A percentile compares a stretch with the other conserved stretches of the same genome.
Conservation (phyloP, 2,113 vertebrate species). For the Hippocampus barbouri region DNA sequence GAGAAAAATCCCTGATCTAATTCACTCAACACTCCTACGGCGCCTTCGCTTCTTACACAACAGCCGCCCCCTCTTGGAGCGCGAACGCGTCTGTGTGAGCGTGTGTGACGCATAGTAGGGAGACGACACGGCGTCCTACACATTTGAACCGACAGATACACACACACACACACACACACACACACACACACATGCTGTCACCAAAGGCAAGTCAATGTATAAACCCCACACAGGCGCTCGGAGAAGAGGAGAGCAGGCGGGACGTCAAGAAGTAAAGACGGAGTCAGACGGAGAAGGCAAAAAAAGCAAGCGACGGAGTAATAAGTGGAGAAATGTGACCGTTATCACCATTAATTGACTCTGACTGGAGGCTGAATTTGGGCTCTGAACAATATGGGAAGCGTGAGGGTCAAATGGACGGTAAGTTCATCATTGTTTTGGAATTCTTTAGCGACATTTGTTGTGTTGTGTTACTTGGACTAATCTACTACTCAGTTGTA, state of each 20-base stretch:
- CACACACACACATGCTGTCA: conserved; percentile 57
- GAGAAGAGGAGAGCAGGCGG: conserved; percentile 57
- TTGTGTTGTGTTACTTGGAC: neutral
- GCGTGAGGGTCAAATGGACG: conserved; percentile 16
- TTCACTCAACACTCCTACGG: conserved; percentile 61
- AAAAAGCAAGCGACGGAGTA: conserved; percentile 20
- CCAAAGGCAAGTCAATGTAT: conserved; percentile 55
- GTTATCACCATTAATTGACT: conserved; percentile 31
- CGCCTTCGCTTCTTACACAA: conserved; percentile 66
- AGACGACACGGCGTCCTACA: conserved; percentile 69
- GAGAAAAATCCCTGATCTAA: conserved; percentile 58
- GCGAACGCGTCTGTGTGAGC: conserved; percentile 27
- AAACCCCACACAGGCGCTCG: conserved; percentile 55
- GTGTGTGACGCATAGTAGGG: conserved; percentile 63
- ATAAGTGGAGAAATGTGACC: neutral
- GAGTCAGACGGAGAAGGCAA: conserved; percentile 36
- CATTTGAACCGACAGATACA: conserved; percentile 47
- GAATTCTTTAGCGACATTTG: neutral
- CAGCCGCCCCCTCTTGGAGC: conserved; percentile 45
- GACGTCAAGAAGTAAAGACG: conserved; percentile 59
- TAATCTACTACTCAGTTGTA: neutral
- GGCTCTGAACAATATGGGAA: conserved; percentile 19
- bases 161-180: conserved; percentile 33
- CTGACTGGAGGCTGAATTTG: conserved; percentile 29
- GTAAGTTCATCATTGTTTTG: conserved; percentile 48